Evolutionary conservation across 2,113 vertebrate genomes (phyloP), one percentile per base, ranked within the genome.

Genomic region (Chloropsis cyanopogon): DNA sequence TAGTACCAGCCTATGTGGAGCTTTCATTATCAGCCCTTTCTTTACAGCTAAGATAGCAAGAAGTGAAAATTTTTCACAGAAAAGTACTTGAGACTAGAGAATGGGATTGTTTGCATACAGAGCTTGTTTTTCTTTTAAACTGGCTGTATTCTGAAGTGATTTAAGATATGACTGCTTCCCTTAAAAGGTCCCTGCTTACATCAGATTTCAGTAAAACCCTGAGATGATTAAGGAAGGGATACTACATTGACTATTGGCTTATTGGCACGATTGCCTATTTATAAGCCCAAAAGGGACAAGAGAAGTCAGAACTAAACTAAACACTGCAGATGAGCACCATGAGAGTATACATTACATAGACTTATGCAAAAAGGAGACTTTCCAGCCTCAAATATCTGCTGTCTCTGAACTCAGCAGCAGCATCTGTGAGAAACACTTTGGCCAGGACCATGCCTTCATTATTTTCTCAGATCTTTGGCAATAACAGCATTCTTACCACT

Each of bases 301-400:
- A 41, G 20, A 76, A 86, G 21, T 46, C n/a, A 76, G 41, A 92
- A 69, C 18, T 64, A 63, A 79, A 79, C 87, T 23, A 37, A 76
- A 60, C 0, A 0, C 24, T 41, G 33, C 12, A n/a, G 47, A 37
- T 42, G 33, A 91, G 75, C 20, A 31, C 10, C 22, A 25, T 1
- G 1, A 39, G 8, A 71, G 6, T 5, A 17, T 14, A n/a, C 3
- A 29, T 16, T 15, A 68, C 25, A 10, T 42, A 24, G 8, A 44
- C 24, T 47, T 52, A 6, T 0, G 2, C 28, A n/a, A 63, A 49
- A 86, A 86, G 39, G 35, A 84, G 79, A 35, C 22, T 20, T 86
- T 59, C 12, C 44, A 54, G 20, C 24, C 33, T 56, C 39, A 76
- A 31, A 2, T 16, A 89, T 8, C 35, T 37, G 69, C 7, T 28